phyloP scores from a whole-genome alignment of 1,140 invertebrate genomes.

The Drosophila arizonae region DNA sequence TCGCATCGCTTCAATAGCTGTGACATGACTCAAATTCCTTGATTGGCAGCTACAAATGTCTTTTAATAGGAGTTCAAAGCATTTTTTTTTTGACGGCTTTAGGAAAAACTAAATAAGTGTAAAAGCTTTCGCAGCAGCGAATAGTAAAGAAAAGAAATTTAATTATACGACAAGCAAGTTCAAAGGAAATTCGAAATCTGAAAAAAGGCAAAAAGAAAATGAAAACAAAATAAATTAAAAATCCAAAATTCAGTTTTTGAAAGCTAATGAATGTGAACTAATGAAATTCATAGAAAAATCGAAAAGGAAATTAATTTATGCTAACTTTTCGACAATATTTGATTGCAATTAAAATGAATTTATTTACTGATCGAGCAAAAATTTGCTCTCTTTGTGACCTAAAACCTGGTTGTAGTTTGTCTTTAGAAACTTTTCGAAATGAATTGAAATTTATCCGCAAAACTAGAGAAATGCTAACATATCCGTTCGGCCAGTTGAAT shows the following conservation, averaged over 20 bases:
- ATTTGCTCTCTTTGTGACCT: not conserved
- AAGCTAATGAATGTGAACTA: not conserved
- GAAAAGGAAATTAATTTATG: not conserved
- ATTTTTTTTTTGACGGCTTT: too few relatives aligned
- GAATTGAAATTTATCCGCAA: conserved; percentile 27
- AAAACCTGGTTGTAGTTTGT: not conserved
- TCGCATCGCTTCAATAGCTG: too few relatives aligned
- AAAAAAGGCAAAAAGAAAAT: not conserved
- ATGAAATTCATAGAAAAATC: not conserved
- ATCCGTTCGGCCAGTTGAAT: conserved; percentile 34
- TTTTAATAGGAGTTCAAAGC: too few relatives aligned
- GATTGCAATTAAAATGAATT: conserved; percentile 2
- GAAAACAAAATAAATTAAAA: not conserved
- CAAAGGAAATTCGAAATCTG: not conserved
- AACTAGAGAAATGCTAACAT: conserved; percentile 7
- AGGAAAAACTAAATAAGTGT: too few relatives aligned
- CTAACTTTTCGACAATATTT: not conserved
- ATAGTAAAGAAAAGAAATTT: not conserved
- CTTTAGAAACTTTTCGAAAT: not conserved
- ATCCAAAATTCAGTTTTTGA: not conserved
- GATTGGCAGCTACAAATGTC: too few relatives aligned
- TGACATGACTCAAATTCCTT: too few relatives aligned
- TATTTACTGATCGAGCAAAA: too few relatives aligned
- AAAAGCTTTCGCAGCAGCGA: too few relatives aligned
- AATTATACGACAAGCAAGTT: not conserved